Percentiles rank a stretch among this genome's conserved stretches.
Conservation (phyloP, 2,888 invertebrate species). For the Drosophila vallismaia region DNA sequence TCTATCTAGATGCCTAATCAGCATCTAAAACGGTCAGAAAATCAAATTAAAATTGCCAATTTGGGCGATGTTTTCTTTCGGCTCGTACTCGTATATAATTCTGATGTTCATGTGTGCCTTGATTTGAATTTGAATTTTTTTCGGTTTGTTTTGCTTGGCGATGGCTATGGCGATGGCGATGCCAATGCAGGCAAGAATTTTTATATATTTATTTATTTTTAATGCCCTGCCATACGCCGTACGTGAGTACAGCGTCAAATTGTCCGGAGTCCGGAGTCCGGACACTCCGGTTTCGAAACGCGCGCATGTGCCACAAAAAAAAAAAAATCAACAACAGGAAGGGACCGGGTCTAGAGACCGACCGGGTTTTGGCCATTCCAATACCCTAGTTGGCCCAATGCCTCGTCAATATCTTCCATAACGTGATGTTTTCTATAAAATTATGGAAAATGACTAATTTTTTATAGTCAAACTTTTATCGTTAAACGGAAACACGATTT, state of each 20-base stretch:
- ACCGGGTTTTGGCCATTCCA: slow-evolving; percentile 7
- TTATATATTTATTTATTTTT: slow-evolving; percentile 66
- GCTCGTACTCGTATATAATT: slow-evolving; percentile 5
- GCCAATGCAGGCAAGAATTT: slow-evolving; percentile 70
- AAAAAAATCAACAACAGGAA: slow-evolving; percentile 31
- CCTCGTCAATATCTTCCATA: not conserved
- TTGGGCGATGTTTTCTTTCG: slow-evolving; percentile 56
- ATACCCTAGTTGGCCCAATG: slow-evolving; percentile 14
- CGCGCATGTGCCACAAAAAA: slow-evolving; percentile 57
- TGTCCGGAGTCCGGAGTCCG: slow-evolving; percentile 28
- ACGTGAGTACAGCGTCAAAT: slow-evolving; percentile 63
- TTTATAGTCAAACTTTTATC: not conserved
- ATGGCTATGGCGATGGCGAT: not conserved
- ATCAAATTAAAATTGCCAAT: slow-evolving; percentile 74
- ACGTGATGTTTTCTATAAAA: not conserved
- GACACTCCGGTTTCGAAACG: slow-evolving; percentile 24
- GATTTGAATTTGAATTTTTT: slow-evolving; percentile 57
- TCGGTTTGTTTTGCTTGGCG: slow-evolving; percentile 36
- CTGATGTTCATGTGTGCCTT: slow-evolving; percentile 42
- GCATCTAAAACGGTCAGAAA: slow-evolving; percentile 66
- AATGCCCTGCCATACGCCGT: slow-evolving; percentile 56
- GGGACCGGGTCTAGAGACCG: slow-evolving; percentile 8
- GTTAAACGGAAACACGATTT: too few species aligned
- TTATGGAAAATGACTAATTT: not conserved
- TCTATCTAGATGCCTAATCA: slow-evolving; percentile 69